phyloP scores from a whole-genome alignment of 2,888 invertebrate species.

The Philereme vetulata region DNA sequence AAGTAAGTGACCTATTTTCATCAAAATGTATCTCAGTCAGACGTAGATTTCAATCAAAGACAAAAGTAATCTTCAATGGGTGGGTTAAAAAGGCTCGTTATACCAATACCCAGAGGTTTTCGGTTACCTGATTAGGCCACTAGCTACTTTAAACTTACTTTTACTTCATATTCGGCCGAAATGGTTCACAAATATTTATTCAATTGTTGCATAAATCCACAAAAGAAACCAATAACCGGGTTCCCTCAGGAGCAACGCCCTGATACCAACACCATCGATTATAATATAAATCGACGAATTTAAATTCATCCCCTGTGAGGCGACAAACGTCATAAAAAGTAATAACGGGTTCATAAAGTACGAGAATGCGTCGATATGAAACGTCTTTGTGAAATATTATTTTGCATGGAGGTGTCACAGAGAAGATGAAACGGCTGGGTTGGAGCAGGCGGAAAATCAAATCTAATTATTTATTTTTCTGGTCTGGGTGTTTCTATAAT shows the following conservation, averaged over 20 bases:
- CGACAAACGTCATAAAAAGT: constrained; percentile 71
- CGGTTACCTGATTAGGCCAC: too few species aligned
- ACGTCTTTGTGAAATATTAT: constrained; percentile 28
- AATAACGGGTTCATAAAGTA: constrained; percentile 69
- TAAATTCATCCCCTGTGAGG: constrained; percentile 65
- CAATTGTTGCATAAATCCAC: constrained; percentile 13
- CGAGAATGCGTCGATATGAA: constrained; percentile 40
- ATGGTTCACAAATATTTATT: too few species aligned
- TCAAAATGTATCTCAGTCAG: too few species aligned
- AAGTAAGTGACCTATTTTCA: too few species aligned
- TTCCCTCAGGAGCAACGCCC: constrained; percentile 25
- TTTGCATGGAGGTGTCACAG: constrained; percentile 22
- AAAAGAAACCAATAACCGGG: constrained; percentile 18
- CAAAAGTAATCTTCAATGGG: too few species aligned
- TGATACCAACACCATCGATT: constrained; percentile 63
- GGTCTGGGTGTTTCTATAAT: too few species aligned
- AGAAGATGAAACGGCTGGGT: neutral
- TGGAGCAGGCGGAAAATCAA: neutral
- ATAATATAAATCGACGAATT: constrained; percentile 77
- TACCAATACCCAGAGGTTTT: too few species aligned
- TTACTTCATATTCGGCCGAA: too few species aligned
- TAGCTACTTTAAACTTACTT: too few species aligned
- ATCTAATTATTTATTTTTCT: too few species aligned
- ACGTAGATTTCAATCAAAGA: too few species aligned
- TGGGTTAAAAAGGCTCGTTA: too few species aligned